Percentiles rank a stretch among this genome's conserved stretches.
Conservation (phyloP, 2,888 invertebrate genomes). For the Blomia tropicalis region DNA sequence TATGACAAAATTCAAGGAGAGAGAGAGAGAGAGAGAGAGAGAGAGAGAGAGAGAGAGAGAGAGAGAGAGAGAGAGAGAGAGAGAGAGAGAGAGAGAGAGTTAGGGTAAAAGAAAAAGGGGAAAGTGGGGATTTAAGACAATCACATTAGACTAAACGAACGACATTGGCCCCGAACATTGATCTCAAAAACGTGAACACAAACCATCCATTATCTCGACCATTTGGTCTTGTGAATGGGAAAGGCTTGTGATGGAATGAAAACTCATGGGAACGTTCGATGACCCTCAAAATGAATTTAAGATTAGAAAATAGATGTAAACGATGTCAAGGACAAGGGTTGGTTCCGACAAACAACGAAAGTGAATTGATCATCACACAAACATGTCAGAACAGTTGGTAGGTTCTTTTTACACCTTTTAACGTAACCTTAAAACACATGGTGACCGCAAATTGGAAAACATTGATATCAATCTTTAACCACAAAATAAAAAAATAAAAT, state of each 20-base stretch:
- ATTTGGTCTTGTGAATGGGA: background rate
- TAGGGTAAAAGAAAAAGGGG: background rate
- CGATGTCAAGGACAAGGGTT: slow-evolving; percentile 5
- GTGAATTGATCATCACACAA: background rate
- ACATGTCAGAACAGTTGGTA: no score
- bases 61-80: background rate
- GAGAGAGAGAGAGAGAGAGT: background rate
- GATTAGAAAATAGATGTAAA: background rate
- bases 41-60: no score
- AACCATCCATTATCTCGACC: slow-evolving; percentile 1
- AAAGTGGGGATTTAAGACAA: slow-evolving; percentile 2
- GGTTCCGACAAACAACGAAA: background rate
- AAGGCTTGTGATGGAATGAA: background rate
- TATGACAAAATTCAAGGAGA: no score
- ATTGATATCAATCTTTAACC: background rate
- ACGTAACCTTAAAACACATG: background rate
- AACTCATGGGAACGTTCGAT: slow-evolving; percentile 10
- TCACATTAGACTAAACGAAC: slow-evolving; percentile 1
- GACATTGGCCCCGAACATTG: background rate
- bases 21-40: no score
- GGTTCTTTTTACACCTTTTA: background rate
- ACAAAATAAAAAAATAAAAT: background rate
- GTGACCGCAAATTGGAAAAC: no score
- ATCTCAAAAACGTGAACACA: background rate
- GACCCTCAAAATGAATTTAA: background rate